Evolutionary conservation across 1,140 invertebrate species (phyloP), one percentile per base, ranked within the genome.

Genomic region (Aleiodes sp.): DNA sequence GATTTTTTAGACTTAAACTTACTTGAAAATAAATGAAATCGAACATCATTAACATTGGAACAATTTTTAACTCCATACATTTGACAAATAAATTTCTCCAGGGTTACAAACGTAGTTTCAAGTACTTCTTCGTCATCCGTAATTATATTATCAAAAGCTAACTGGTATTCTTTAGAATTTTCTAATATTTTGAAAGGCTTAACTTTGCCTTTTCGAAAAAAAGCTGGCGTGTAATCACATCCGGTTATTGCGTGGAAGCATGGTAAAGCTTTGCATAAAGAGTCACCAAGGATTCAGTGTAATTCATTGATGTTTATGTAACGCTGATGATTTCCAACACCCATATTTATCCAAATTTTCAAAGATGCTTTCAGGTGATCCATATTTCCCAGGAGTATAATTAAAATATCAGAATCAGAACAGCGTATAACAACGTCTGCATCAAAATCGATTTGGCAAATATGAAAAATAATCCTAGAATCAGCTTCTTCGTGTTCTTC

Each of bases 221-320:
- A 82, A 9, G 77, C 73, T 33, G 81, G 82, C 72, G 83, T 84
- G 62, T 74, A 85, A 69, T 84, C 83, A 72, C 83, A 85, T 33
- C 83, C 81, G 6, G 80, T 85, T 0, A 85, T 67, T 10, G 82
- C 81, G 73, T 84, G 83, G 43, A 84, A 80, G 31, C 72, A 78
- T 62, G 77, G 77, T 39, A 84, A 75, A 19, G 64, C 70, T 70
- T 39, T 28, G 68, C 74, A 79, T 21, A 81, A 24, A 41, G 52
- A 56, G 37, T 26, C 8, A 59, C 80, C 77, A 31, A 84, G 73
- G 8, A 70, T 14, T 65, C 62, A 52, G 66, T 82, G 74, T 12
- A 84, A 16, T 64, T 74, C 65, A 4, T 29, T 76, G 2, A 81
- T 4, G 63, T 79, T 57, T 39, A 80, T 68, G 60, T 71, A 75